Base-by-base conservation (phyloP, 2,888 invertebrate species). In the Eupithecia pulchellata region DNA sequence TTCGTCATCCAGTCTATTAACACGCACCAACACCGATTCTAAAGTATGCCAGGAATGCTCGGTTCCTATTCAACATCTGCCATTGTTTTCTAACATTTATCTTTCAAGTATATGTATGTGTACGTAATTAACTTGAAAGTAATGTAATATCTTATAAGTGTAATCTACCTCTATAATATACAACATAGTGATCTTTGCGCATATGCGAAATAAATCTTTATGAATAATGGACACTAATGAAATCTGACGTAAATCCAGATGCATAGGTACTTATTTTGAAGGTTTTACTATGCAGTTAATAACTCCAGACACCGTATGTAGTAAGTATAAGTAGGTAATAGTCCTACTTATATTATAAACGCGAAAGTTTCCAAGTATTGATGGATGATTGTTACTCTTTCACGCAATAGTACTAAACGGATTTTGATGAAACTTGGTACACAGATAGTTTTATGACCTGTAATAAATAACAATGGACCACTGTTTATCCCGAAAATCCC, bases 31-130 rank as follows among this genome's bases (percentile, higher is more conserved):
- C 60, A 36, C 27, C n/a, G 32, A 58, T 55, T 64, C 39, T 32
- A 36, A 34, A 69, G 17, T 55, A 64, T 60, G 52, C 52, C 34
- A 36, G 61, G 65, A 61, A 63, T 66, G 60, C 42, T n/a, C 42
- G 30, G 57, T 57, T 65, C 11, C 52, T 58, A 66, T 25, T 25
- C 25, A 66, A 29, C 65, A 66, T 57, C 57, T 66, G 65, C 36
- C 39, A 30, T 57, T 57, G 65, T 57, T 57, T 36, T 57, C n/a
- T 39, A 27, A 2, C 11, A 66, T 58, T 32, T 29, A 29, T 57
- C 14, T 29, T 29, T 29, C 14, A 57, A 6, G 27, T 14, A 2
- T 13, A 27, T 27, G 17, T 17, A 9, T 20, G 8, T 17, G 1
- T 5, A 17, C n/a, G 42, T 20, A 47, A 20, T 20, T 55, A 55